Base-by-base conservation (phyloP, 2,113 vertebrate genomes). In the Gambusia holbrooki region DNA sequence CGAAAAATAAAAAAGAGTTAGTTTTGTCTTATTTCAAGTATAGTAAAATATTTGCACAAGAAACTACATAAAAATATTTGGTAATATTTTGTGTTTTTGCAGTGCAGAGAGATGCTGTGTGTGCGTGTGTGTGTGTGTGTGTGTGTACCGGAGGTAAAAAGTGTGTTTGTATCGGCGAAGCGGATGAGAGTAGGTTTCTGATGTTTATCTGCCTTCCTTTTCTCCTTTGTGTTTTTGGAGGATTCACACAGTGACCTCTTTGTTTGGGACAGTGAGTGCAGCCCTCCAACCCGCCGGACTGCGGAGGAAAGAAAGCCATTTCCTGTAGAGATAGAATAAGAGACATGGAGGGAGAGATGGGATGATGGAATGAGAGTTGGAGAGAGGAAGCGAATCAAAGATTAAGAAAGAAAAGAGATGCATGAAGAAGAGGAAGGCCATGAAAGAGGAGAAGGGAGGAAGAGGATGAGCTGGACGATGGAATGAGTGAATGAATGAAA, bases 181-280 rank as follows among this genome's bases (percentile, higher is more conserved):
- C 89, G 92, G 92, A 92, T 93, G 93, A 91, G 93, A 93, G 92
- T 77, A 88, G 91, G 89, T 88, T 92, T 93, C 91, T 83, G 93
- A 94, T 94, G 81, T 88, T 93, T 89, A 95, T 94, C 93, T 88
- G 74, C 84, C 89, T 93, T 92, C 91, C 92, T 93, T 93, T 93
- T 92, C 93, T 94, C 93, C 92, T 92, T 92, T 93, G 92, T 91
- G 77, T 93, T 94, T 94, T 92, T 88, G 89, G 90, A 92, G 90
- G 93, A 93, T 93, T 92, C 93, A 93, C 91, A 94, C 93, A 94
- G 87, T 94, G 93, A 93, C 92, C 94, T 92, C 92, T 94, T 94
- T 94, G 94, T 94, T 91, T 91, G 88, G 94, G 93, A 95, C 93
- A 93, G 92, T 93, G 82, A 88, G 89, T 86, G 75, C 82, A 84